phyloP scores from a whole-genome alignment of 2,888 invertebrate genomes.

The Drosophila formosana region DNA sequence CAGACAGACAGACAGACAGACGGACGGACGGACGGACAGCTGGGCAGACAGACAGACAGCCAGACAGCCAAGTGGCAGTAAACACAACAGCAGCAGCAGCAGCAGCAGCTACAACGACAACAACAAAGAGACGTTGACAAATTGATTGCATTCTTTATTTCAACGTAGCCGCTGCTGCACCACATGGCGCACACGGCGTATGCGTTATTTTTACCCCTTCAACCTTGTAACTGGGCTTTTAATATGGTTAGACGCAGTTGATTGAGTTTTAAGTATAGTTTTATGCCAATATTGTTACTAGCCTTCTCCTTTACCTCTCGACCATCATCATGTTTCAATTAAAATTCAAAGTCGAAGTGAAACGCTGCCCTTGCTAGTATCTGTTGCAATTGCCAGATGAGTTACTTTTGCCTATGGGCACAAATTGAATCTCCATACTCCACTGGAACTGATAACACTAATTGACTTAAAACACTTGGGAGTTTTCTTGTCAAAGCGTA shows the following conservation, averaged over 20 bases:
- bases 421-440: slow-evolving; percentile 41
- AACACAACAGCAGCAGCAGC: slow-evolving; percentile 17
- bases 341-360: slow-evolving; percentile 52
- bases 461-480: slow-evolving; percentile 21
- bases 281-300: slow-evolving; percentile 60
- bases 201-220: slow-evolving; percentile 55
- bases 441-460: slow-evolving; percentile 16
- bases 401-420: slow-evolving; percentile 12
- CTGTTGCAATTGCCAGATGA: slow-evolving; percentile 28
- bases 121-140: slow-evolving; percentile 70
- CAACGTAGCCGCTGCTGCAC: slow-evolving; percentile 50
- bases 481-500: not conserved
- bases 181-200: slow-evolving; percentile 75
- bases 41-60: slow-evolving; percentile 8
- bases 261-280: slow-evolving; percentile 78
- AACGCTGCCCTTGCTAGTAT: slow-evolving; percentile 2
- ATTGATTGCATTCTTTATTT: slow-evolving; percentile 81
- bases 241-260: slow-evolving; percentile 76
- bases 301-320: slow-evolving; percentile 6
- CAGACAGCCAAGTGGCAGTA: slow-evolving; percentile 30
- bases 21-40: slow-evolving; percentile 22
- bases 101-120: slow-evolving; percentile 22
- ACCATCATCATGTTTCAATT: slow-evolving; percentile 53
- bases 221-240: slow-evolving; percentile 37
- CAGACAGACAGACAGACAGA: slow-evolving; percentile 34